Percentiles rank a stretch among this genome's conserved stretches.
These are phyloP conservation scores for Mimachlamys varia DNA, from an alignment of 2,888 invertebrate genomes.

Conservation along the genomic window DNA sequence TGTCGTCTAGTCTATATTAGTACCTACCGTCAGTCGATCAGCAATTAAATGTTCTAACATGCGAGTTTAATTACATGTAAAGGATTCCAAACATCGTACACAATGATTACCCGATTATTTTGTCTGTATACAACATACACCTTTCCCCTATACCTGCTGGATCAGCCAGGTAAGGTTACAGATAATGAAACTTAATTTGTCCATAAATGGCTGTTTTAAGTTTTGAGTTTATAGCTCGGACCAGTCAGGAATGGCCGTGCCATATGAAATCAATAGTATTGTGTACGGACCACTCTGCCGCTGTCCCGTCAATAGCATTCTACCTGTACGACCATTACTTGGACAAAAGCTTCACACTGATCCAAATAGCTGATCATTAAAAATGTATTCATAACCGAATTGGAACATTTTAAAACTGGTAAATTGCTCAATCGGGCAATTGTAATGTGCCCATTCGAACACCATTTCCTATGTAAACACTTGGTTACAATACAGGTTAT, in stretches of 20 bases:
- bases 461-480: constrained; percentile 27
- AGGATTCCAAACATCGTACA: not conserved
- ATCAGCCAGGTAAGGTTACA: not conserved
- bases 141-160: constrained; percentile 9
- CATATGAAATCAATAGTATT: constrained; percentile 9
- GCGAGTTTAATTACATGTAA: not conserved
- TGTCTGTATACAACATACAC: not conserved
- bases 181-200: constrained; percentile 25
- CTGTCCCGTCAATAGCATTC: not conserved
- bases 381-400: constrained; percentile 25
- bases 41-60: not conserved
- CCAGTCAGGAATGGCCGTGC: not conserved
- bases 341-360: not conserved
- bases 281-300: not conserved
- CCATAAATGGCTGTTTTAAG: constrained; percentile 23
- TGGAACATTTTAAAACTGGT: constrained; percentile 20
- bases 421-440: constrained; percentile 11
- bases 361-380: constrained; percentile 34
- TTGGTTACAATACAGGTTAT: not conserved
- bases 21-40: not conserved
- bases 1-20: not conserved
- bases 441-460: not conserved
- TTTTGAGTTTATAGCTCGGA: not conserved
- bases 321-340: constrained; percentile 8
- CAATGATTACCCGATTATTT: not conserved